These are phyloP conservation scores for Heliconius ismenius DNA, from an alignment of 2,888 invertebrate genomes.

Conservation along the genomic window DNA sequence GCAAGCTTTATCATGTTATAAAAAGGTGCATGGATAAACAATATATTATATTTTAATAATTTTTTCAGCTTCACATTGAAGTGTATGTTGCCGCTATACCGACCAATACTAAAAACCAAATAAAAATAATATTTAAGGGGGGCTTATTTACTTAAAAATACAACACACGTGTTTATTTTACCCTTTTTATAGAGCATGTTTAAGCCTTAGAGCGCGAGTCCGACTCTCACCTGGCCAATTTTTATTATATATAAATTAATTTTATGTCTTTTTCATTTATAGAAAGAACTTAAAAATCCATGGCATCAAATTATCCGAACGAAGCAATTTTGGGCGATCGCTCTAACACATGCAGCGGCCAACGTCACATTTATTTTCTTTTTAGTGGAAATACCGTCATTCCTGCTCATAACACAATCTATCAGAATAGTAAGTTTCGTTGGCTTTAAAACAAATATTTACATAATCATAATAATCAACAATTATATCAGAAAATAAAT, in stretches of 20 bases:
- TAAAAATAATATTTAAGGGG: too few relatives aligned
- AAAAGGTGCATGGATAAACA: slow-evolving; percentile 42
- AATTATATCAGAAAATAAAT: background rate
- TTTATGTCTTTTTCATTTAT: slow-evolving; percentile 27
- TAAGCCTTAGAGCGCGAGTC: too few relatives aligned
- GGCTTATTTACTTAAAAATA: too few relatives aligned
- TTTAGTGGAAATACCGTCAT: slow-evolving; percentile 59
- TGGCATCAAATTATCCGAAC: slow-evolving; percentile 61
- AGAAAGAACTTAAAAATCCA: slow-evolving; percentile 60
- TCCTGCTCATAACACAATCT: slow-evolving; percentile 52
- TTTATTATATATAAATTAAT: background rate
- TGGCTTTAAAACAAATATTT: background rate
- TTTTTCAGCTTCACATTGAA: too few relatives aligned
- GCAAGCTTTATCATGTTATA: slow-evolving; percentile 52
- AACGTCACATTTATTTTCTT: slow-evolving; percentile 64
- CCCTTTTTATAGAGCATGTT: too few relatives aligned
- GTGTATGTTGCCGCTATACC: too few relatives aligned
- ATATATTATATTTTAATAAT: too few relatives aligned
- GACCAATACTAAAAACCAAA: too few relatives aligned
- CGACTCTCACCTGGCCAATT: too few relatives aligned
- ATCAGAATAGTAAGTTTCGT: slow-evolving; percentile 57
- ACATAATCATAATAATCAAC: too few relatives aligned
- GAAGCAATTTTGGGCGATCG: slow-evolving; percentile 61
- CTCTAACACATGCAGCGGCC: slow-evolving; percentile 59
- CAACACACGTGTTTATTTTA: too few relatives aligned